Evolutionary conservation across 2,888 invertebrate genomes (phyloP), one percentile per base, ranked within the genome.

Genomic region (Lochmaea capreae): DNA sequence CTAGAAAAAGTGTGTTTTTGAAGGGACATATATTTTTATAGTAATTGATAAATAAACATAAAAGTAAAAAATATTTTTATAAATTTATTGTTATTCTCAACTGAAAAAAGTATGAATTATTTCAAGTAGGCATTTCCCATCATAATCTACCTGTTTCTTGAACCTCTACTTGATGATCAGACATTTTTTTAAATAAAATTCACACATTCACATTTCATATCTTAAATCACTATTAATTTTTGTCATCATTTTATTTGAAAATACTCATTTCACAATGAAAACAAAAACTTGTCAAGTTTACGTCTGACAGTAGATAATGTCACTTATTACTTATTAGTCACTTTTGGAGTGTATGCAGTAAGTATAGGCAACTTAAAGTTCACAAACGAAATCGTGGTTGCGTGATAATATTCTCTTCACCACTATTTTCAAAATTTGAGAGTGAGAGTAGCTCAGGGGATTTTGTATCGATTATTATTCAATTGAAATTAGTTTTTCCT

Each of bases 131-230:
- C 14, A 18, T 65, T 33, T 65, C 14, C 22, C 14, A 22, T n/a
- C 16, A 67, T 3, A 57, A 70, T 49, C 39, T 76, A 79, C 79
- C 79, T 75, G 77, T 73, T 65, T 79, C 79, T 46, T 78, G 77
- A 65, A 72, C 67, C 39, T 79, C 79, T 14, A 76, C 18, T 58
- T 76, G 77, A 72, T 72, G 69, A 66, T 78, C 79, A 54, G 79
- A 78, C 79, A 79, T 79, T 73, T 67, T 54, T 74, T 58, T 54
- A 61, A 71, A 39, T 49, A 63, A 11, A n/a, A 22, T 65, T 49
- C 43, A 10, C 16, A 16, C 18, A 54, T 54, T 18, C 18, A 54
- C 18, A 54, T 18, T 54, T 42, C 3, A 18, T n/a, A 6, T 16
- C 10, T 16, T 9, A 63, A 63, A 10, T 61, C 10, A n/a, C 18